Base-by-base conservation (phyloP, 1,140 invertebrate genomes). In the Himalopsyche phryganea region DNA sequence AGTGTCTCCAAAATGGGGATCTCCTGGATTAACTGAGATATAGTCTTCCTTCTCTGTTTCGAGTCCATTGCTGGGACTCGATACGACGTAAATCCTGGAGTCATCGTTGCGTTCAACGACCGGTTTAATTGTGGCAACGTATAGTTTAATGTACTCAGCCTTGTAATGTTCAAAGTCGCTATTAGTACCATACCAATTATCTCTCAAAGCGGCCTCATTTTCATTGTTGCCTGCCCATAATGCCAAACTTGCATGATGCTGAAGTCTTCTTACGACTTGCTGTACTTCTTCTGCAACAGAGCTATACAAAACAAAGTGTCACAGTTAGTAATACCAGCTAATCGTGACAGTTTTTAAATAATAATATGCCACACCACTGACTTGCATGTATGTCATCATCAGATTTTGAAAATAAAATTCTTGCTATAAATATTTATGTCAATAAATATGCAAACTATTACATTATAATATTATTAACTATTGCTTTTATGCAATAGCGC, bases 201-300 rank as follows among this genome's bases (percentile, higher is more conserved):
- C 83, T 38, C 83, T 79, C 1, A 98, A 72, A 0, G 92, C 94
- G 19, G 84, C 88, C 81, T 99, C 96, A 71, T 98, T 98, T 77
- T 99, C 97, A 74, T 99, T 99, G 71, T 98, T 99, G 2, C 92
- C 94, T 11, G 94, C 90, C 87, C 92, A 93, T 0, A 97, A 64
- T 0, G 92, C 85, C 44, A 99, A 84, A 49, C 89, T 93, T 0
- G 96, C 83, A 77, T 98, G 95, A 71, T 91, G 83, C 60, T 93
- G 89, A 5, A 99, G 75, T 52, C 95, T 80, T 55, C 83, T 77
- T 1, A 96, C 83, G 73, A 96, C 94, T 67, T 96, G 88, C 17
- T 74, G 74, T 6, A 98, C 79, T 82, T 99, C 98, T 14, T 72
- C 68, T 28, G 72, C 70, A 0, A 98, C 92, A 9, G 80, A 85